Percentiles rank a stretch among this genome's conserved stretches.
These are phyloP conservation scores for Cariama cristata DNA, from an alignment of 2,113 vertebrate genomes.

Conservation along the genomic window DNA sequence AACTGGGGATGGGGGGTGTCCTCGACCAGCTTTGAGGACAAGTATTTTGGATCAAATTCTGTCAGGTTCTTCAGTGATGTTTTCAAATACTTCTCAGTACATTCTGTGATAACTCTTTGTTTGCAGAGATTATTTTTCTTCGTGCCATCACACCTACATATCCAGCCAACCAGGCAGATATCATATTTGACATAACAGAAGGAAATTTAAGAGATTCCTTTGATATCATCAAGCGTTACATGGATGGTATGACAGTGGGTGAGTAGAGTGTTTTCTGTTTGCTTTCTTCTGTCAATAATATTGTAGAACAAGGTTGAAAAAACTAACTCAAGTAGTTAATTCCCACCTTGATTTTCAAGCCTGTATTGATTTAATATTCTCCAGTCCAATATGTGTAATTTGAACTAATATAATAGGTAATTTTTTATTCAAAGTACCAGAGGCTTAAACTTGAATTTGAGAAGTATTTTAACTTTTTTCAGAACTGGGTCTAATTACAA, in stretches of 20 bases:
- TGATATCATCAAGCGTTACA: slow-evolving; percentile 91
- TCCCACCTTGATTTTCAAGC: neutral
- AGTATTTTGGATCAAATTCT: neutral
- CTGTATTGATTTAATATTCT: neutral
- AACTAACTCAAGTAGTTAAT: neutral
- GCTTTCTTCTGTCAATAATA: neutral
- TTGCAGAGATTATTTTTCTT: slow-evolving; percentile 94
- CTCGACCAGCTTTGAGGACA: neutral
- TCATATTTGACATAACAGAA: slow-evolving; percentile 93
- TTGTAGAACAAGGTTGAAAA: neutral
- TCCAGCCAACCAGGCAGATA: slow-evolving; percentile 82
- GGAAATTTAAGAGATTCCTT: slow-evolving; percentile 92
- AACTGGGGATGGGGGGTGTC: neutral
- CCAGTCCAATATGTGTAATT: neutral
- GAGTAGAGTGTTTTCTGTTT: slow-evolving; percentile 67
- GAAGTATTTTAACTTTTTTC: neutral
- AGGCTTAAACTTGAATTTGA: neutral
- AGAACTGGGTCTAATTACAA: neutral
- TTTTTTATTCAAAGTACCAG: neutral
- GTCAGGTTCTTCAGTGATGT: neutral
- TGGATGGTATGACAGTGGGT: slow-evolving; percentile 92
- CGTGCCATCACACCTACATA: slow-evolving; percentile 86
- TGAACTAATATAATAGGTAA: neutral
- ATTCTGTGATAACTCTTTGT: neutral
- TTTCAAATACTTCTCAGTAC: neutral